A percentile compares a stretch with the other conserved stretches of the same genome.
These are phyloP conservation scores for Globodera ellingtonae DNA, from an alignment of 1,140 invertebrate species.

Conservation along the genomic window DNA sequence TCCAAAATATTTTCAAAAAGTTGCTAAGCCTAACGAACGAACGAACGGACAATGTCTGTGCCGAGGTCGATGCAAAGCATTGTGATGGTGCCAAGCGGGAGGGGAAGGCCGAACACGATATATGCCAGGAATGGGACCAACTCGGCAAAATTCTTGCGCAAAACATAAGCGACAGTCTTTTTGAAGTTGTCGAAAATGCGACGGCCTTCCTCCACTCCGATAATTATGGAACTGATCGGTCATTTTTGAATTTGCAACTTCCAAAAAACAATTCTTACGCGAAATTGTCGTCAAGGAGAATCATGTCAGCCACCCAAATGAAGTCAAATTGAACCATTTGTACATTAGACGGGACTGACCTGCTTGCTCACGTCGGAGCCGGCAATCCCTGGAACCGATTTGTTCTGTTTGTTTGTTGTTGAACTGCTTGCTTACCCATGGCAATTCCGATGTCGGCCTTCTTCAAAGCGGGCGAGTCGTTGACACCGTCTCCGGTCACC, in stretches of 20 bases:
- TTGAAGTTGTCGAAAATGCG: slow-evolving; percentile 99
- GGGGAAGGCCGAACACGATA: slow-evolving; percentile 91
- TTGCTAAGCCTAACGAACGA: background rate
- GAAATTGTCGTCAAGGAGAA: slow-evolving; percentile 98
- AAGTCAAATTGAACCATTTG: background rate
- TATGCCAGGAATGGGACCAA: slow-evolving; percentile 97
- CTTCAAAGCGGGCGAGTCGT: slow-evolving; percentile 93
- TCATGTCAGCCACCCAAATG: slow-evolving; percentile 89
- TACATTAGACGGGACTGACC: slow-evolving; percentile 43
- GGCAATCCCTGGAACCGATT: slow-evolving; percentile 75
- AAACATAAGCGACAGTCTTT: slow-evolving; percentile 97
- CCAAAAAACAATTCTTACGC: slow-evolving; percentile 68
- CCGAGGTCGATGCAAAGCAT: slow-evolving; percentile 99
- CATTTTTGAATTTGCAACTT: background rate
- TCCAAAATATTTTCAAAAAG: background rate
- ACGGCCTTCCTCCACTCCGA: slow-evolving; percentile 96
- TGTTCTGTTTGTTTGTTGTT: background rate
- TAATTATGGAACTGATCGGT: slow-evolving; percentile 80
- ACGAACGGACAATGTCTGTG: slow-evolving; percentile 82
- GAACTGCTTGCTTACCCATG: slow-evolving; percentile 72
- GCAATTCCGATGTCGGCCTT: slow-evolving; percentile 96
- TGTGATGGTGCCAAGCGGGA: slow-evolving; percentile 95
- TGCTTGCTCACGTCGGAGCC: slow-evolving; percentile 98
- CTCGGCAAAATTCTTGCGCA: slow-evolving; percentile 98
- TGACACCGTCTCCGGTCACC: slow-evolving; percentile 89